Base-by-base conservation (phyloP, 2,797 vertebrate species). In the Bucorvus abyssinicus region DNA sequence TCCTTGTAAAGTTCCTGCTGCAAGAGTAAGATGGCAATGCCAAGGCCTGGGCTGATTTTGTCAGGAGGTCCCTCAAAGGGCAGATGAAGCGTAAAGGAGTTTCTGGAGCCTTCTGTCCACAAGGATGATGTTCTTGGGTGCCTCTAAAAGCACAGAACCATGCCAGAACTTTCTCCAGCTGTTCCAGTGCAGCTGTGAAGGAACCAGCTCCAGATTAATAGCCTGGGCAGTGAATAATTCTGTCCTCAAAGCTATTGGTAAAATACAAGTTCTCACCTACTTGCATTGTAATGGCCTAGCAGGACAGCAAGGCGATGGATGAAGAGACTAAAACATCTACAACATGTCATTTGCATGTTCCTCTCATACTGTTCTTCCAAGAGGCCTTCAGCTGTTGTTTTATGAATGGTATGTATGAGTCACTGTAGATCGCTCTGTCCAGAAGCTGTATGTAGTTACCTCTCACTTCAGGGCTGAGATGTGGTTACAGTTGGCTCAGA, bases 281-380 rank as follows among this genome's bases (percentile, higher is more conserved):
- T 38, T n/a, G 22, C 9, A 5, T 14, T 49, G 29, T 38, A 70
- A 63, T 12, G 49, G 14, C 26, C 47, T 42, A 60, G 57, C 26
- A 85, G 40, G 56, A 67, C 50, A 63, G 22, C 34, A 73, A 38
- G 34, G 14, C 61, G 47, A 59, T 17, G 47, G 64, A 61, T 45
- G 77, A 86, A 82, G 59, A 79, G 20, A 52, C 34, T 78, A 57
- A 82, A 91, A 23, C 26, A 57, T 34, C 40, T 81, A 14, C 27
- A 73, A 17, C 0, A 0, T 17, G n/a, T 59, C 1, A 63, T 49
- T 80, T 67, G 32, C 30, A 13, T 50, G 34, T 74, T 90, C 75
- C 53, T 50, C 20, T 91, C 57, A 5, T n/a, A 10, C 7, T 42
- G 9, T 44, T 42, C 34, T 49, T 84, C 44, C 36, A 69, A 14